These are phyloP conservation scores for Drosophila yooni DNA, from an alignment of 2,888 invertebrate genomes.

Conservation along the genomic window DNA sequence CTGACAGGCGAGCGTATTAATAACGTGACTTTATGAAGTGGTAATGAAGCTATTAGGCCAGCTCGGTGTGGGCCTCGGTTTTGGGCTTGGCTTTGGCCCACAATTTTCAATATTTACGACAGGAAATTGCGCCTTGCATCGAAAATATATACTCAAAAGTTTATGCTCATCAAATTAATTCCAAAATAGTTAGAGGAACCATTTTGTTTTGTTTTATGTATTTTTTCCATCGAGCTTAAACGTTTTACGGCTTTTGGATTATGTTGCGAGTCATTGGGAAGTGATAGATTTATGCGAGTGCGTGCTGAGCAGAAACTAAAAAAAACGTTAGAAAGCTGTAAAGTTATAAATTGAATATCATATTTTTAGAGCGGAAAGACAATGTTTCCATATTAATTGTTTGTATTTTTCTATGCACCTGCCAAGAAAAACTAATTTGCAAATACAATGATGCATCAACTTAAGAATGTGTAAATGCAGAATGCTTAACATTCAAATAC, in stretches of 20 bases:
- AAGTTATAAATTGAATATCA: conserved; percentile 1
- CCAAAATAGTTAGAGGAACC: conserved; percentile 35
- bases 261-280: conserved; percentile 43
- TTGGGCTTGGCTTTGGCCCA: conserved; percentile 69
- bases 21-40: conserved; percentile 83
- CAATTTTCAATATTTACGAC: conserved; percentile 81
- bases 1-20: conserved; percentile 71
- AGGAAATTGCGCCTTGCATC: conserved; percentile 81
- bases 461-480: not conserved
- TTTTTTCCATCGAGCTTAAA: conserved; percentile 33
- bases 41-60: conserved; percentile 81
- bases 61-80: conserved; percentile 3
- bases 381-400: conserved; percentile 1
- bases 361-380: conserved; percentile 13
- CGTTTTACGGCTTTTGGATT: conserved; percentile 70
- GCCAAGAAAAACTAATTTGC: not conserved
- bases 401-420: not conserved
- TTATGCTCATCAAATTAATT: conserved; percentile 40
- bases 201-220: conserved; percentile 35
- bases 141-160: conserved; percentile 49
- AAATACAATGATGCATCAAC: not conserved
- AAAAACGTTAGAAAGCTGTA: conserved; percentile 35
- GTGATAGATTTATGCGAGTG: conserved; percentile 74
- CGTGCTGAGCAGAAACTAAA: conserved; percentile 45
- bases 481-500: not conserved